phyloP scores from a whole-genome alignment of 35 echinoderm and acorn worm genomes.

The Stichopus chloronotus region DNA sequence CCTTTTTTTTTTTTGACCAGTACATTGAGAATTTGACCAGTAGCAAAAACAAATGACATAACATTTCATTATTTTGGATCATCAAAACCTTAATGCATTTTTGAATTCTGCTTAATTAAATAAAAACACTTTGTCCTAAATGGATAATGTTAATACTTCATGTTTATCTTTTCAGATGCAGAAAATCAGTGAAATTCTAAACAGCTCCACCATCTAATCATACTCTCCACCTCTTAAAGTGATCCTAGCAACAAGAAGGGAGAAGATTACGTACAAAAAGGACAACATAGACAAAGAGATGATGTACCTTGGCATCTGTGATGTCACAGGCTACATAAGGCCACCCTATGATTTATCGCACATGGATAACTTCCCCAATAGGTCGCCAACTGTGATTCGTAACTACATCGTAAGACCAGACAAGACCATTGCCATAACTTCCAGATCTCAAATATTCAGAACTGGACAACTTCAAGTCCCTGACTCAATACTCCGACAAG shows the following conservation, averaged over 20 bases:
- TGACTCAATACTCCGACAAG: conserved; percentile 1
- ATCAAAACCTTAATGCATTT: background rate
- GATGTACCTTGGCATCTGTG: conserved; percentile 4
- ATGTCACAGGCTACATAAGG: conserved; percentile 15
- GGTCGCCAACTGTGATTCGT: background rate
- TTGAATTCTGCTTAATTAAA: background rate
- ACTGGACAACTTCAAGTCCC: conserved; percentile 2
- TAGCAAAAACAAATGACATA: background rate
- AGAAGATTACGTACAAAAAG: background rate
- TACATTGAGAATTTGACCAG: background rate
- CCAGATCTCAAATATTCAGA: conserved; percentile 17
- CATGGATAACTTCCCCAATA: conserved; percentile 16
- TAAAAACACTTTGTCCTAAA: background rate
- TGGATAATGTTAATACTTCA: background rate
- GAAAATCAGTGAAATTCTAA: background rate
- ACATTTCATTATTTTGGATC: background rate
- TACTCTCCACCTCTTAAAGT: conserved; percentile 8
- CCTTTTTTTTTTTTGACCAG: background rate
- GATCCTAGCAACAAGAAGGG: conserved; percentile 13
- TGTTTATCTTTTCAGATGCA: background rate
- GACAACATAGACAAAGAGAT: conserved; percentile 19
- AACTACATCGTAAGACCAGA: conserved; percentile 17
- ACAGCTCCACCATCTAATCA: background rate
- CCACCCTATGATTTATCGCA: conserved; percentile 19
- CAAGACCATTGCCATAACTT: conserved; percentile 18